Conservation (phyloP, 1,140 invertebrate genomes). For the Penaeus indicus region DNA sequence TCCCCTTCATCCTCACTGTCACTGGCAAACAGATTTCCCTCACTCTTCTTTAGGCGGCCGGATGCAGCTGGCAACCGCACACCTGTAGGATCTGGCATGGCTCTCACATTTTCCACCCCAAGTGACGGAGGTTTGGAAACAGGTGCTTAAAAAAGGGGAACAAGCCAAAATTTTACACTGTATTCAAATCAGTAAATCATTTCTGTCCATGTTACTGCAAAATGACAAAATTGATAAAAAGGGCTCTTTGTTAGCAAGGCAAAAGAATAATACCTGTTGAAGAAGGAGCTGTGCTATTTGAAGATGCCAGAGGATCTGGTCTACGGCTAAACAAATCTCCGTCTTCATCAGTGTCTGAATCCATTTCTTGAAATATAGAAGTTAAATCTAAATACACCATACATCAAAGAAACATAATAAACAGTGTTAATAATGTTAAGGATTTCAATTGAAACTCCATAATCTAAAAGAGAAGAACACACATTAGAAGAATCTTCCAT, state of each 20-base stretch:
- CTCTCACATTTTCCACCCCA: conserved; percentile 52
- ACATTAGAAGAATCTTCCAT: no score
- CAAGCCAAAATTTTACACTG: no score
- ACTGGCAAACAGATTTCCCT: conserved; percentile 45
- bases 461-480: no score
- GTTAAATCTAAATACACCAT: neutral
- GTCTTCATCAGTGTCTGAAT: conserved; percentile 51
- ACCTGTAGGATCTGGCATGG: conserved; percentile 38
- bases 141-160: no score
- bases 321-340: conserved; percentile 47
- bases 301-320: neutral
- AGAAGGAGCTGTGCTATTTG: neutral
- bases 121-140: no score
- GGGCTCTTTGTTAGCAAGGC: no score
- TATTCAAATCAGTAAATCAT: no score
- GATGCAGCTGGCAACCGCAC: neutral
- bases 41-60: conserved; percentile 5
- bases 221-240: neutral
- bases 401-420: neutral
- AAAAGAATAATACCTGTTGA: no score
- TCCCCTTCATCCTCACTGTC: conserved; percentile 45
- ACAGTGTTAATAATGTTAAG: no score
- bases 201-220: no score
- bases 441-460: no score
- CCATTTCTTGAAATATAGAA: neutral